These are phyloP conservation scores for Odobenus rosmarus DNA, from an alignment of 2,113 vertebrate species.

Conservation along the genomic window DNA sequence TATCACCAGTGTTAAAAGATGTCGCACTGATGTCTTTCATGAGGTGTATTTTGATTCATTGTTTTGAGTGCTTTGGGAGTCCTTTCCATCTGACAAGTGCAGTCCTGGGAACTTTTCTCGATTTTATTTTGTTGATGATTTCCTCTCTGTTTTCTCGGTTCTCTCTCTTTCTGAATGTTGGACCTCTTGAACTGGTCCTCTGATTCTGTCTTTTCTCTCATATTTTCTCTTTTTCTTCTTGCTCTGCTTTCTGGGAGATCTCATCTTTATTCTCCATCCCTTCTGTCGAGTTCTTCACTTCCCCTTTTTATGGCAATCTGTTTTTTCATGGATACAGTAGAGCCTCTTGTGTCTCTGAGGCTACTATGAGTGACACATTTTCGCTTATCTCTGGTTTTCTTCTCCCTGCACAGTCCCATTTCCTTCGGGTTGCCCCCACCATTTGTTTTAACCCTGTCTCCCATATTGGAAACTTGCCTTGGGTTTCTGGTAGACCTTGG, in stretches of 20 bases:
- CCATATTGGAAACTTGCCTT: not conserved
- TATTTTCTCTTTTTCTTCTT: not conserved
- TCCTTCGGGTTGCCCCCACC: not conserved
- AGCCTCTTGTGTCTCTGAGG: not conserved
- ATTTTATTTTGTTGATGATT: not conserved
- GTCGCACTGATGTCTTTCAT: not conserved
- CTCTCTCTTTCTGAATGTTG: not conserved
- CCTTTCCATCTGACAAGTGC: not conserved
- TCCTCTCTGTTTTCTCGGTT: not conserved
- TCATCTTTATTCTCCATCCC: not conserved
- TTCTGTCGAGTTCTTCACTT: not conserved
- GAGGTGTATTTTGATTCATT: not conserved
- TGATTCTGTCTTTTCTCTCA: not conserved
- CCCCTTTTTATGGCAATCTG: not conserved
- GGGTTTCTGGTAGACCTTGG: not conserved
- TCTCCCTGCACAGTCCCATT: not conserved
- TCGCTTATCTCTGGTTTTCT: not conserved
- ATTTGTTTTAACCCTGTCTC: not conserved
- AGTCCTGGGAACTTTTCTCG: not conserved
- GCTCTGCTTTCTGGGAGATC: not conserved
- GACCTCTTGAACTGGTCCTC: not conserved
- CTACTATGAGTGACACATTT: not conserved
- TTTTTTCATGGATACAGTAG: not conserved
- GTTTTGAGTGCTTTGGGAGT: not conserved
- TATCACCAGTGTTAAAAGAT: not conserved